Evolutionary conservation across 2,797 vertebrate genomes (phyloP), one percentile per base, ranked within the genome.

Genomic region (Hapalemur alaotrensis): DNA sequence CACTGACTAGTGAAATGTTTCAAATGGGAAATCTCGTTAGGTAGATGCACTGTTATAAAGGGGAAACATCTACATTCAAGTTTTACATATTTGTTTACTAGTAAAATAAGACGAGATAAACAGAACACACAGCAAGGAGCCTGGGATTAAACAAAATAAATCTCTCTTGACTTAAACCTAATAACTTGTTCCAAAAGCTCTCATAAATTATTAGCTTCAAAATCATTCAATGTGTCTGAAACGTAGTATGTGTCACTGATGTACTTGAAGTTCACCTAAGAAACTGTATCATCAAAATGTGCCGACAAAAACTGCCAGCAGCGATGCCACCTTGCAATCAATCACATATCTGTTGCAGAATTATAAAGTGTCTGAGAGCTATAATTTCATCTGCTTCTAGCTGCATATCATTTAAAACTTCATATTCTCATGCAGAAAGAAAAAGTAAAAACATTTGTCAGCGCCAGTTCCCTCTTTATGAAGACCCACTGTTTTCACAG

Each of bases 191-290:
- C 96, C 97, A 98, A 98, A 98, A 98, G 95, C 96, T 97, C 98
- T 98, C 98, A 98, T 98, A 98, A 98, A 98, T 98, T 98, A 98
- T 98, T 98, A 98, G 97, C 96, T 98, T 98, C 97, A 73, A 98
- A 98, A 98, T 98, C 98, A 97, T 93, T 98, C 98, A 97, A 93
- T 83, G 76, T 96, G 93, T 98, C 98, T 98, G 97, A 97, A 98
- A 97, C 72, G 69, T 54, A 97, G 95, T 63, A 95, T 52, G 79
- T 98, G 98, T 98, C 98, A 97, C 96, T 95, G 97, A 98, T 97
- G 97, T 96, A 97, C 98, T 97, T 97, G 98, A 98, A 98, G 98
- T 98, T 98, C 98, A 98, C 98, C 98, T 98, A 97, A 98, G 96
- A 98, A 98, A 98, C 97, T 97, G 95, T 94, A 97, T 98, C 96